A percentile compares a stretch with the other conserved stretches of the same genome.
These are phyloP conservation scores for Chydorus sphaericus DNA, from an alignment of 2,888 invertebrate genomes.

Conservation along the genomic window DNA sequence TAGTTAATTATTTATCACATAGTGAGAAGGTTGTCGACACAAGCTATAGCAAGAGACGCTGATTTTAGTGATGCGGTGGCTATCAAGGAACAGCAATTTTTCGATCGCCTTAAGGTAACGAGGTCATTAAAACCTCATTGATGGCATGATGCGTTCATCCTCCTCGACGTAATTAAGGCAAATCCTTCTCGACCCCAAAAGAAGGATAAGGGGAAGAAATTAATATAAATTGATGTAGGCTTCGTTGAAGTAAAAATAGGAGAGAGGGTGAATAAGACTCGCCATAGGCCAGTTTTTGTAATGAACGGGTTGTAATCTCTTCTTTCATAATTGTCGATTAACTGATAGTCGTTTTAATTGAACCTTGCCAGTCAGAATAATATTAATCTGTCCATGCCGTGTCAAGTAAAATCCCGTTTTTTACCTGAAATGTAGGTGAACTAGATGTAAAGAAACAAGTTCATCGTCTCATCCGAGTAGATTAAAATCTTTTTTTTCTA, in stretches of 20 bases:
- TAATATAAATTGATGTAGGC: background rate
- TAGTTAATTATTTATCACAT: too few relatives aligned
- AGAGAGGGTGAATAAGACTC: background rate
- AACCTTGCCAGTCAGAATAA: background rate
- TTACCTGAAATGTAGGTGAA: too few relatives aligned
- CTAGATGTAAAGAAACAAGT: too few relatives aligned
- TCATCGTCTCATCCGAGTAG: too few relatives aligned
- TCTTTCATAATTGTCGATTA: constrained; percentile 3
- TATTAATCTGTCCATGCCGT: too few relatives aligned
- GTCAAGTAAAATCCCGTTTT: too few relatives aligned
- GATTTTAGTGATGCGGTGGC: too few relatives aligned
- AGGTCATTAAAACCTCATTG: constrained; percentile 4
- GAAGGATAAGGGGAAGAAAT: background rate
- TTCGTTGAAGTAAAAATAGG: background rate
- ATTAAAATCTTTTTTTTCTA: too few relatives aligned
- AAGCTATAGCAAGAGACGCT: too few relatives aligned
- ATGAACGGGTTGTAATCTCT: background rate
- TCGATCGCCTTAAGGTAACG: background rate
- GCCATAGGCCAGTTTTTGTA: background rate
- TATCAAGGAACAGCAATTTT: too few relatives aligned
- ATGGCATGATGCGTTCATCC: background rate
- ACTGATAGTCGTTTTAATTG: background rate
- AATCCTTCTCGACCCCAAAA: background rate
- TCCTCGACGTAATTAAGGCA: background rate
- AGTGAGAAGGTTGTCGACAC: too few relatives aligned